phyloP scores from a whole-genome alignment of 2,113 vertebrate species.

The Ia io region DNA sequence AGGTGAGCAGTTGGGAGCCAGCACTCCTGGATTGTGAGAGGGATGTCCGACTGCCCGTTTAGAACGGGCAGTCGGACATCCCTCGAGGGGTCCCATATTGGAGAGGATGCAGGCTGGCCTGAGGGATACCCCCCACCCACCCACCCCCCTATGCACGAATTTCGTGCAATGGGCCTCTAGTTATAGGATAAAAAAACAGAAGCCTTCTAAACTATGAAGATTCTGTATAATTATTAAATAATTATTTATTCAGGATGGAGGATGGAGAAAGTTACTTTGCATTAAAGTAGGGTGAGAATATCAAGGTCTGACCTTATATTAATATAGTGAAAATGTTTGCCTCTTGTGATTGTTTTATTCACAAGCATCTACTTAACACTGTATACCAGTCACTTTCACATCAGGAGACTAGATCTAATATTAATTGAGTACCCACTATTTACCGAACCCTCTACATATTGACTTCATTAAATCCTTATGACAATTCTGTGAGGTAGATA shows the following conservation, averaged over 20 bases:
- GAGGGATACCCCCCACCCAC: no score
- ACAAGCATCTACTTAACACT: background rate
- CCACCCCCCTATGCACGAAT: no score
- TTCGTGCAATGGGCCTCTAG: no score
- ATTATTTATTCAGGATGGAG: background rate
- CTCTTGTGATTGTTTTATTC: background rate
- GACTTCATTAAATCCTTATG: constrained; percentile 20
- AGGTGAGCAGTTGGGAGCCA: no score
- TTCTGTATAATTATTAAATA: constrained; percentile 30
- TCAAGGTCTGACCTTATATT: background rate
- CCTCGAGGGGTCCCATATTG: no score
- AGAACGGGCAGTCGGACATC: no score
- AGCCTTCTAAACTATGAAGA: background rate
- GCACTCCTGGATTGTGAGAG: no score
- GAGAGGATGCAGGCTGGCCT: no score
- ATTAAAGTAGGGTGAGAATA: background rate
- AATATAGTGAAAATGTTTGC: background rate
- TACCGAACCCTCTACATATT: background rate
- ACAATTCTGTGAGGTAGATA: background rate
- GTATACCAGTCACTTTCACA: background rate
- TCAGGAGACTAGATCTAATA: background rate
- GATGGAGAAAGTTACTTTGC: background rate
- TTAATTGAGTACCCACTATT: background rate
- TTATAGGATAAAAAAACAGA: background rate
- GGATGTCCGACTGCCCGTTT: no score